Conservation (phyloP, 2,797 vertebrate genomes). For the Tenualosa thibaudeaui region DNA sequence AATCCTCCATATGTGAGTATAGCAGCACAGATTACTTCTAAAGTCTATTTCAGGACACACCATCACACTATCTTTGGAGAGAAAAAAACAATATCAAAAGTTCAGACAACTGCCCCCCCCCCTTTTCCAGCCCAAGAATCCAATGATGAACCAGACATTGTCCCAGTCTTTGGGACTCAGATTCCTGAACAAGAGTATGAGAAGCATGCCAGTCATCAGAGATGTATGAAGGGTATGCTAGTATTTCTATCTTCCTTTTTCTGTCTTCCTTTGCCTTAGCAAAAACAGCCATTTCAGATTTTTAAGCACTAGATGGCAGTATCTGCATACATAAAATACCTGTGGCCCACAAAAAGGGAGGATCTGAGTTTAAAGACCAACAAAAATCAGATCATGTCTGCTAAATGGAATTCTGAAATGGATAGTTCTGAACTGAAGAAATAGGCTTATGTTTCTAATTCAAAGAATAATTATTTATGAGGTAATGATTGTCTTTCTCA, state of each 20-base stretch:
- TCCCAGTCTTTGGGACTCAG: conserved; percentile 79
- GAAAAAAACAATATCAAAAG: background rate
- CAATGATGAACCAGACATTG: conserved; percentile 60
- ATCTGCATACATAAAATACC: background rate
- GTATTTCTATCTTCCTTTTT: too few species aligned
- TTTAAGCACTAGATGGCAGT: conserved; percentile 11
- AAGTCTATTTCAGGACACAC: background rate
- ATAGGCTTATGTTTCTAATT: too few species aligned
- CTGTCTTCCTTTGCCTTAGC: background rate
- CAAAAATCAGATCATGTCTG: background rate
- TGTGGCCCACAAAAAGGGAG: background rate
- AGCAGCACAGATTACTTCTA: background rate
- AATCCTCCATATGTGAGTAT: conserved; percentile 60
- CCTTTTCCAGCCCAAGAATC: conserved; percentile 49
- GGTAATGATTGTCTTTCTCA: too few species aligned
- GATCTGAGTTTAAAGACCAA: background rate
- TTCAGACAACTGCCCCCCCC: background rate
- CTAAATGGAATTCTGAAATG: too few species aligned
- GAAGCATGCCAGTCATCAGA: conserved; percentile 23
- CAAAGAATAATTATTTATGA: too few species aligned
- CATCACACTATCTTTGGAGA: background rate
- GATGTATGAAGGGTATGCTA: background rate
- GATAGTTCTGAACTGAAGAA: too few species aligned
- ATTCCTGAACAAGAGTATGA: conserved; percentile 67
- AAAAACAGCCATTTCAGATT: background rate